phyloP scores from a whole-genome alignment of 2,797 vertebrate genomes.

The Oreochromis grahami region DNA sequence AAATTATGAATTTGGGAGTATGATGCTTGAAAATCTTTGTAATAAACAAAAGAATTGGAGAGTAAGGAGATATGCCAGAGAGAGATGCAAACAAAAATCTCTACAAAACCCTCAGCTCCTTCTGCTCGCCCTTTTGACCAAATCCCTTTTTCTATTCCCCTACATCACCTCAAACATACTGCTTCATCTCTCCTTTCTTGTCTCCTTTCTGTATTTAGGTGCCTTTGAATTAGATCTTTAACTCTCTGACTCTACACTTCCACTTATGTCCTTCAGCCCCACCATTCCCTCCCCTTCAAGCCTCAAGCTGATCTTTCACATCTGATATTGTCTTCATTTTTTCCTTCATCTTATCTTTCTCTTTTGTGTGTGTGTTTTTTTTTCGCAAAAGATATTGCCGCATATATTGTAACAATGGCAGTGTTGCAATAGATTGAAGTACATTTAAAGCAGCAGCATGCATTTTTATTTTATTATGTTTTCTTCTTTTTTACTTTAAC shows the following conservation, averaged over 20 bases:
- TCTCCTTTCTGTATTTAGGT: conserved; percentile 1
- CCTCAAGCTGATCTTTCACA: background rate
- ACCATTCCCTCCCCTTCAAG: background rate
- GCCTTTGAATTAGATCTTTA: conserved; percentile 12
- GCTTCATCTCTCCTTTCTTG: background rate
- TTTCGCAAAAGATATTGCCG: background rate
- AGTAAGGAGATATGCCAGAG: background rate
- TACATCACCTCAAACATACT: background rate
- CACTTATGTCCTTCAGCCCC: background rate
- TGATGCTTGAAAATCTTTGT: background rate
- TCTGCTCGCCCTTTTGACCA: background rate
- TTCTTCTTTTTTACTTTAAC: background rate
- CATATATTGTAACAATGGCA: background rate
- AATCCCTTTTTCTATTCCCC: background rate
- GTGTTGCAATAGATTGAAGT: background rate
- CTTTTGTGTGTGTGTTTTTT: background rate
- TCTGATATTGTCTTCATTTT: background rate
- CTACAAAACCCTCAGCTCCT: conserved; percentile 5
- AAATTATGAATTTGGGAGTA: background rate
- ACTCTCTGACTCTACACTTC: background rate
- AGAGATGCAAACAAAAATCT: conserved; percentile 9
- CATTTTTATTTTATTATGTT: background rate
- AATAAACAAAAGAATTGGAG: conserved; percentile 17
- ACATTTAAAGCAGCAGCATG: background rate
- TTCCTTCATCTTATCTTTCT: background rate